Evolutionary conservation across 53 echinoderm and acorn worm species (phyloP).

Genomic region (Zoroaster sp.): DNA sequence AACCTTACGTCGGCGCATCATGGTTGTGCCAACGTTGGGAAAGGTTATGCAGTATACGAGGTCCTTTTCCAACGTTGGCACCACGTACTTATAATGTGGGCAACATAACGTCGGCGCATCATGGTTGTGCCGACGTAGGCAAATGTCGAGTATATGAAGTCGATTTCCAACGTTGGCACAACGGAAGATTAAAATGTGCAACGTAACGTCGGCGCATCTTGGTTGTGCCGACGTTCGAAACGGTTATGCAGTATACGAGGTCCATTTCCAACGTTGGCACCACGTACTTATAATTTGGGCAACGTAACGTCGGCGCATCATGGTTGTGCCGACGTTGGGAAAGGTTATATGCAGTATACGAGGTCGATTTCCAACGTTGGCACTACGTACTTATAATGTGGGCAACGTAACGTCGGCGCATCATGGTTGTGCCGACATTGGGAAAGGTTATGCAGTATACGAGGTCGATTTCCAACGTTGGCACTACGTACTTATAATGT

Average conservation of each 20-base stretch:
- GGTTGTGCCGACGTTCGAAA: too few relatives aligned
- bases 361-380: neutral
- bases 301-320: neutral
- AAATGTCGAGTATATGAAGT: neutral
- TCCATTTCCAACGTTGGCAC: neutral
- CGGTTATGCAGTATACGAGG: too few relatives aligned
- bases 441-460: neutral
- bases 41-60: too few relatives aligned
- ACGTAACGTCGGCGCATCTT: neutral
- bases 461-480: neutral
- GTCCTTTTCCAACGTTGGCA: too few relatives aligned
- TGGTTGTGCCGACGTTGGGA: neutral
- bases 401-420: too few relatives aligned
- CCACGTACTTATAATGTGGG: too few relatives aligned
- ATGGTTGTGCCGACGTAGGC: neutral
- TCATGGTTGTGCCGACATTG: neutral
- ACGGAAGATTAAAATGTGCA: neutral
- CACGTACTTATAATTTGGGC: neutral
- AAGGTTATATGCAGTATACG: neutral
- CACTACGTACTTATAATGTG: neutral
- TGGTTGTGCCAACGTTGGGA: too few relatives aligned
- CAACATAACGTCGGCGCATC: too few relatives aligned
- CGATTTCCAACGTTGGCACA: neutral
- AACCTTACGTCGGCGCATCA: too few relatives aligned
- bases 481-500: neutral